Base-by-base conservation (phyloP, 2,888 invertebrate species). In the Amiota minor region DNA sequence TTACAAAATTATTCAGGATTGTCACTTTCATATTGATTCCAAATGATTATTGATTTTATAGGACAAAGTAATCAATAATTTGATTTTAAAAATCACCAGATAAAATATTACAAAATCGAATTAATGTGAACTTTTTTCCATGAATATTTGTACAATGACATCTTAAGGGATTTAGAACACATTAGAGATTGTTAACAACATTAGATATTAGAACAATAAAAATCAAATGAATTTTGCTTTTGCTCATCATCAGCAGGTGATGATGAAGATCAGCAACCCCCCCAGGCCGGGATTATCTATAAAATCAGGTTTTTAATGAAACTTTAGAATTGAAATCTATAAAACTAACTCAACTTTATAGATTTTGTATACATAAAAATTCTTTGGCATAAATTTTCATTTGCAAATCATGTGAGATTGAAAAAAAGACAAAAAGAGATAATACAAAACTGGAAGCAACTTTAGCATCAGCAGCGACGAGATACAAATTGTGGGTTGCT, bases 361-460 rank as follows among this genome's bases (percentile, higher is more conserved):
- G 35, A 35, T 35, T 35, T 35, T 35, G 2, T 35, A 35, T 35
- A 35, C 35, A 35, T 56, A 73, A 65, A 69, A 74, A 72, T 74
- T 75, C 77, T 71, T 75, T 83, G 81, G 82, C 85, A 85, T 83
- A 83, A 85, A 83, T 84, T 83, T 84, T 77, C 77, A 81, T 82
- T 83, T 78, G 83, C 81, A 78, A 76, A 73, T 79, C 82, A 80
- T 78, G 78, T 78, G 73, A 73, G 70, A 78, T 73, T 46, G 68
- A 71, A 71, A 20, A 68, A 55, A 62, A 72, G 61, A 70, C 23
- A 35, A 47, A 1, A 50, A 47, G 65, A n/a, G 61, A 45, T 18
- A 59, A 69, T 8, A 35, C 2, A 35, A 56, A 72, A 73, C 45
- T 61, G 12, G 23, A 12, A 62, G 59, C 62, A 45, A 35, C 16